Evolutionary conservation across 2,888 invertebrate genomes (phyloP), one percentile per base, ranked within the genome.

Genomic region (Leptopilina drosophilae): DNA sequence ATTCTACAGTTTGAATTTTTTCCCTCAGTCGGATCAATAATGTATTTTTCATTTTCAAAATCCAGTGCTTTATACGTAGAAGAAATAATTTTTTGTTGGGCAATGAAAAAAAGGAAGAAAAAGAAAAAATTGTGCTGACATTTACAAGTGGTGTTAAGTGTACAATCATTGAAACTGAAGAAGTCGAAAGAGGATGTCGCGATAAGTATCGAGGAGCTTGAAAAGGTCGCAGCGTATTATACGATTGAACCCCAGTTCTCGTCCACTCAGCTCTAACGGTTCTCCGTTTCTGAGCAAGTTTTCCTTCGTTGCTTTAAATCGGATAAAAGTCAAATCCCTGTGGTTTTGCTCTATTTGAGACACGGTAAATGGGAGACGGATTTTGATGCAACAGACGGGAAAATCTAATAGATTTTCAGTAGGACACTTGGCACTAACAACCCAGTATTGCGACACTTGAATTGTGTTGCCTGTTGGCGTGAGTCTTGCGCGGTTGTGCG

Each of bases 271-370:
- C 62, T 26, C 40, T 69, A 42, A 76, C 75, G 11, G 42, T 69
- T 78, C 66, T 66, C 56, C 78, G 59, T 78, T 80, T 76, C 66
- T 64, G 82, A 85, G 77, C 80, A 80, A 84, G 80, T 84, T 85
- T 82, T 82, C 83, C 83, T 84, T 82, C 78, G 82, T 81, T 82
- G 82, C 85, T 85, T 83, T 82, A 87, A 89, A 89, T 89, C 88
- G 85, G 88, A 89, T 89, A 87, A 89, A 89, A 88, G 86, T 88
- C 87, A 80, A 81, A 84, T 85, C 84, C 77, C 81, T 73, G 78
- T 76, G 83, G 79, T 85, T 85, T 86, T 84, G 81, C 84, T 86
- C 87, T 88, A 90, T 89, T 90, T 87, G 87, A 84, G 84, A 80
- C 79, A 78, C 81, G 80, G 81, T 56, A 56, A 73, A 73, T 73